Evolutionary conservation across 2,888 invertebrate species (phyloP).

Genomic region (Hirtodrosophila trivittata): DNA sequence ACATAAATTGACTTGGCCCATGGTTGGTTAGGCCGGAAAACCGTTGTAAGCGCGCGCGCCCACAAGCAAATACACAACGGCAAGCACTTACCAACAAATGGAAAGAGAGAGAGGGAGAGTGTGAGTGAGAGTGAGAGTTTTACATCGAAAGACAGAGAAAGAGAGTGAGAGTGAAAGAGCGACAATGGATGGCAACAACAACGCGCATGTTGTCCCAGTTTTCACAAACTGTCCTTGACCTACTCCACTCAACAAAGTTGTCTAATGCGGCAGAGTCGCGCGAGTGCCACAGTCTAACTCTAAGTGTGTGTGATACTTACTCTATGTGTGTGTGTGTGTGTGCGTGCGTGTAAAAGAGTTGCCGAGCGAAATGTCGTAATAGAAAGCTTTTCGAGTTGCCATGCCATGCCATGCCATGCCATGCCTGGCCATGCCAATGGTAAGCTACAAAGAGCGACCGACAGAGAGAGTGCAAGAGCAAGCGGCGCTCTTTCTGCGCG

Average conservation of each 20-base stretch:
- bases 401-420: conserved; percentile 59
- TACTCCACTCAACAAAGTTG: conserved; percentile 82
- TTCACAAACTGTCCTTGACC: conserved; percentile 84
- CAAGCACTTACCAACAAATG: conserved; percentile 4
- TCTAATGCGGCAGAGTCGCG: conserved; percentile 62
- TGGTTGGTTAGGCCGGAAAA: conserved; percentile 44
- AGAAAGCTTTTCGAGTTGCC: conserved; percentile 76
- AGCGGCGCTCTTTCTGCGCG: conserved; percentile 4
- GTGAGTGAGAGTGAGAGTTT: conserved; percentile 49
- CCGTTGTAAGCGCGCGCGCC: conserved; percentile 36
- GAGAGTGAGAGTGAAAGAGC: conserved; percentile 18
- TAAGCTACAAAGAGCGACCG: conserved; percentile 21
- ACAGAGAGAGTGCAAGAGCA: conserved; percentile 30
- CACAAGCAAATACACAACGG: conserved; percentile 33
- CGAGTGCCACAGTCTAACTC: conserved; percentile 17
- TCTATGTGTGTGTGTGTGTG: conserved; percentile 16
- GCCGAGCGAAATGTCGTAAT: conserved; percentile 71
- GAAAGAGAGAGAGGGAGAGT: conserved; percentile 37
- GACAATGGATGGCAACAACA: conserved; percentile 65
- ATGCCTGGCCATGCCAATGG: conserved; percentile 15
- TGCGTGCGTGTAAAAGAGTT: conserved; percentile 51
- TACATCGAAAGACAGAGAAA: conserved; percentile 29
- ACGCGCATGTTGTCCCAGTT: conserved; percentile 81
- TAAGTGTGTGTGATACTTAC: conserved; percentile 17
- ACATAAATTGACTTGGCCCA: conserved; percentile 52